These are phyloP conservation scores for Rotaria macrura DNA, from an alignment of 2,888 invertebrate genomes.

Conservation along the genomic window DNA sequence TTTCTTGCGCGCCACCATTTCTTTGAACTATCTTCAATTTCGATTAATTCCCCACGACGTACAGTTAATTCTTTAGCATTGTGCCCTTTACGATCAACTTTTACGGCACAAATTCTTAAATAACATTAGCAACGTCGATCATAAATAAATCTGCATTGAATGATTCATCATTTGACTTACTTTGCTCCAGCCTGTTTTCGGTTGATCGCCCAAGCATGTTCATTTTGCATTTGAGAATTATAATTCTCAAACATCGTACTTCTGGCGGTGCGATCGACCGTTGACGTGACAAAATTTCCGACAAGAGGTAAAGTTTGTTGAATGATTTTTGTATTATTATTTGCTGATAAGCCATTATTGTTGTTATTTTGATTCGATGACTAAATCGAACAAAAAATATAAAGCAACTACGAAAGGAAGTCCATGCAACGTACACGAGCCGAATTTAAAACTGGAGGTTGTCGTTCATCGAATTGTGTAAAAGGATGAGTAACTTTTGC, in stretches of 20 bases:
- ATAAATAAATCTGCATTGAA: too few relatives aligned
- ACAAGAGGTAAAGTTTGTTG: not conserved
- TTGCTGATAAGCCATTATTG: not conserved
- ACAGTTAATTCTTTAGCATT: constrained; percentile 95
- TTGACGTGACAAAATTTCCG: not conserved
- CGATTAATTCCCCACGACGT: constrained; percentile 82
- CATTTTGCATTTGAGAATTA: not conserved
- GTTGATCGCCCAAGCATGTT: constrained; percentile 15
- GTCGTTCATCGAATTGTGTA: not conserved
- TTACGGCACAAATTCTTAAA: constrained; percentile 64
- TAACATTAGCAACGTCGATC: not conserved
- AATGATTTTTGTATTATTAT: not conserved
- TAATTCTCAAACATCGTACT: not conserved
- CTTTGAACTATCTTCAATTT: constrained; percentile 85
- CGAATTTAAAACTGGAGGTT: not conserved
- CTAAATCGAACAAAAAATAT: not conserved
- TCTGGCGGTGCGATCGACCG: not conserved
- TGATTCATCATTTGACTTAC: too few relatives aligned
- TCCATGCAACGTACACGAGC: not conserved
- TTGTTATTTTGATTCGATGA: not conserved
- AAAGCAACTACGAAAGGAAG: too few relatives aligned
- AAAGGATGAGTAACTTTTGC: not conserved
- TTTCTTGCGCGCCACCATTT: constrained; percentile 97
- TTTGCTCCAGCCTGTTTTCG: not conserved
- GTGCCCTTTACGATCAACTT: constrained; percentile 89